A percentile compares a stretch with the other conserved stretches of the same genome.
These are phyloP conservation scores for Drosophila santomea DNA, from an alignment of 1,140 invertebrate genomes.

Conservation along the genomic window DNA sequence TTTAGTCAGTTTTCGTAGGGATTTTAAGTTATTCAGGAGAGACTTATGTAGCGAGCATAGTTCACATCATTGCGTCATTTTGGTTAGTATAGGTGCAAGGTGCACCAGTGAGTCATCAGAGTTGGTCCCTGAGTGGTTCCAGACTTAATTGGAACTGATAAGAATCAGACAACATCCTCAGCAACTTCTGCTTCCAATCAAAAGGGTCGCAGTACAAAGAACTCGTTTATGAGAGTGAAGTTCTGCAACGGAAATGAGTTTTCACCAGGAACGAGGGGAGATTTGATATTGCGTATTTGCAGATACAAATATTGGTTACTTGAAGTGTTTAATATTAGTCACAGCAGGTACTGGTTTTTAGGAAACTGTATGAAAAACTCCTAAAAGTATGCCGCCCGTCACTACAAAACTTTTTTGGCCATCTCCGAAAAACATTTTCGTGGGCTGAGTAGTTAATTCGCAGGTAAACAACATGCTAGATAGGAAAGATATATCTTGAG, in stretches of 20 bases:
- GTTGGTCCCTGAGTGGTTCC: constrained; percentile 10
- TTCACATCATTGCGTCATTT: too few relatives aligned
- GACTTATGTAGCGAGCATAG: too few relatives aligned
- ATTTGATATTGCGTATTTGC: constrained; percentile 19
- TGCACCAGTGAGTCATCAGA: constrained; percentile 25
- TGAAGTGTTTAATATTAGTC: background rate
- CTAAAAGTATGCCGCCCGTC: constrained; percentile 10
- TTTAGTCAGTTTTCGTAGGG: too few relatives aligned
- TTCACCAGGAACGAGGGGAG: constrained; percentile 38
- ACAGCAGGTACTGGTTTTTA: too few relatives aligned
- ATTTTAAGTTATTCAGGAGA: too few relatives aligned
- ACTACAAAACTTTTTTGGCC: too few relatives aligned
- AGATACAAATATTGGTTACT: constrained; percentile 12
- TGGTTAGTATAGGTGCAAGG: background rate
- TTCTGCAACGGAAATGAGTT: constrained; percentile 39
- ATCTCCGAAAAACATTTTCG: constrained; percentile 1
- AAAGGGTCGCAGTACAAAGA: constrained; percentile 37
- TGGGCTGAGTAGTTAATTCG: background rate
- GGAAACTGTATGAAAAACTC: background rate
- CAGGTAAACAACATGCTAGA: constrained; percentile 19
- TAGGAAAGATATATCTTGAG: constrained; percentile 18
- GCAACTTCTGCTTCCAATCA: constrained; percentile 33
- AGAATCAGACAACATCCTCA: constrained; percentile 48
- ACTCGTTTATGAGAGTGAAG: constrained; percentile 12
- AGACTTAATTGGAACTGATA: constrained; percentile 67